Base-by-base conservation (phyloP, 2,113 vertebrate species). In the Zeus faber region DNA sequence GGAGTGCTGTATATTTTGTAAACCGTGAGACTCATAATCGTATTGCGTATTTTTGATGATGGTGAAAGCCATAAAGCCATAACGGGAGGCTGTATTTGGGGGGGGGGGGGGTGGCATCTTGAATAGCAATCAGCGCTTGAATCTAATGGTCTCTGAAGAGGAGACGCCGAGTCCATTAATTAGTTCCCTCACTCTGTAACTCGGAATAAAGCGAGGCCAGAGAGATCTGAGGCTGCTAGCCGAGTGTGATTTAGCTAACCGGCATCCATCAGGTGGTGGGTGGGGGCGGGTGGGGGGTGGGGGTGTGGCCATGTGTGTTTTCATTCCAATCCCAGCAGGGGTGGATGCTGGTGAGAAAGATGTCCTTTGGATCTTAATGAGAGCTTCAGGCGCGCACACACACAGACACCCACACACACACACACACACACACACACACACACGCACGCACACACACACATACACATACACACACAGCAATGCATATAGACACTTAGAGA, bases 121-220 rank as follows among this genome's bases (percentile, higher is more conserved):
- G 66, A 74, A 72, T 67, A 59, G 62, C 44, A 67, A 80, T 72
- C 59, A 55, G 62, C 70, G 44, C 47, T 27, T n/a, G 51, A 53
- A 65, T 74, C 31, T 66, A 74, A 76, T 65, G 64, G 67, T 47
- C 57, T 70, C 62, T 50, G 63, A 71, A 70, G 59, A 65, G 41
- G 46, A 70, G 54, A 55, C 64, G 62, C 3, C 18, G 59, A 73
- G 70, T 72, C 62, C 40, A 55, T 77, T 69, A 68, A 81, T 81
- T 74, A 64, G 59, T 64, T 73, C 55, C 29, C 54, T 33, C 27
- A 13, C 65, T 73, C 25, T 25, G 47, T 55, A 70, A 63, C 60
- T 48, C 65, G 62, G 54, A 77, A 70, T 64, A 63, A 72, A 70
- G 52, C 65, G 59, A 54, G 65, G 54, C 49, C 53, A 48, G 37